Conservation (phyloP, 1,140 invertebrate species). For the Macrobrachium nipponense region DNA sequence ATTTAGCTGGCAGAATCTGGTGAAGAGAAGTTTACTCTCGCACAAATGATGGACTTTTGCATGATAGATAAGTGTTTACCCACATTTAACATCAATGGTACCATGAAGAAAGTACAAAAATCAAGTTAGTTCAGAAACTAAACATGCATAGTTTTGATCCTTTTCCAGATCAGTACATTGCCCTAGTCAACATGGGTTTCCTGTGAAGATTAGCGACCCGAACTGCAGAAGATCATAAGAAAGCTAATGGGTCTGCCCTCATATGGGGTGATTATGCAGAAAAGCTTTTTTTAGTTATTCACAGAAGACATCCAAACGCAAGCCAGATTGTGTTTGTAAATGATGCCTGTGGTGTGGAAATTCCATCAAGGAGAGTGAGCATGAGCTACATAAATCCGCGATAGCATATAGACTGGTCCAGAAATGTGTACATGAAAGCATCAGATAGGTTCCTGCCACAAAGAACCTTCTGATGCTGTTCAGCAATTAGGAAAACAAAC, state of each 20-base stretch:
- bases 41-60: too few relatives aligned
- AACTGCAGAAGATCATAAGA: conserved; percentile 13
- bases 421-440: conserved; percentile 25
- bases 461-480: too few relatives aligned
- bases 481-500: conserved; percentile 18
- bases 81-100: too few relatives aligned
- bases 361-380: conserved; percentile 22
- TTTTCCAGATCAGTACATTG: conserved; percentile 30
- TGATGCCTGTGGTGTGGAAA: conserved; percentile 9
- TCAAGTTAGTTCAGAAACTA: conserved; percentile 22
- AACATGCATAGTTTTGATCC: not conserved
- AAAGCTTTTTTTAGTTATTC: conserved; percentile 8
- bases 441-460: conserved; percentile 7
- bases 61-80: too few relatives aligned
- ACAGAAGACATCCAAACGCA: conserved; percentile 9
- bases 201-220: conserved; percentile 14
- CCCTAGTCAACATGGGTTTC: conserved; percentile 13
- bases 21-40: too few relatives aligned
- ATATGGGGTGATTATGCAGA: conserved; percentile 10
- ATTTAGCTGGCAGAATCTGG: too few relatives aligned
- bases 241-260: conserved; percentile 21
- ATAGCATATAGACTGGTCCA: not conserved
- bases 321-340: conserved; percentile 19
- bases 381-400: conserved; percentile 10
- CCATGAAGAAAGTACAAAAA: conserved; percentile 24